Conservation (phyloP, 2,113 vertebrate genomes). For the Patagioenas fasciata region DNA sequence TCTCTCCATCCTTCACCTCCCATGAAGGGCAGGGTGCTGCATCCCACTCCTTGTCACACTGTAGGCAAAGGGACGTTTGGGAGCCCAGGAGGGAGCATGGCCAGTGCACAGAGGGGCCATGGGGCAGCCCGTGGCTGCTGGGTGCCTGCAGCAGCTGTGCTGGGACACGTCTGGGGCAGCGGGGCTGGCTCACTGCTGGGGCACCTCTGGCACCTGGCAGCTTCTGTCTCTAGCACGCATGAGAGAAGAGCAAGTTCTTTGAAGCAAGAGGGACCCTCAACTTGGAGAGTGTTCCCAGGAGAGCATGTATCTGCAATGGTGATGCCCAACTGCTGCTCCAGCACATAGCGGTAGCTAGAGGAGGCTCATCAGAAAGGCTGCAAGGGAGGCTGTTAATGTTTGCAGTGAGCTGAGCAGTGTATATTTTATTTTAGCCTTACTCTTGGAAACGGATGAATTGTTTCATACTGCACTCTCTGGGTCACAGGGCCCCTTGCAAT, state of each 20-base stretch:
- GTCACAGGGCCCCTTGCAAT: neutral
- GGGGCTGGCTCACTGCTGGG: neutral
- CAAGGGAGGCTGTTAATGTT: neutral
- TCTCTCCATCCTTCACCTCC: neutral
- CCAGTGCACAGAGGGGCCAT: rapidly evolving
- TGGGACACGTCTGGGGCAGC: neutral
- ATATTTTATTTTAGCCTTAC: neutral
- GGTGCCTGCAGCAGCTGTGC: neutral
- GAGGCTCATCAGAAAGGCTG: neutral
- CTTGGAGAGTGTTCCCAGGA: rapidly evolving
- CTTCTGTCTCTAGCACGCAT: neutral
- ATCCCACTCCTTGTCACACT: neutral
- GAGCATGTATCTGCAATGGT: neutral
- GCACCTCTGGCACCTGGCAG: neutral
- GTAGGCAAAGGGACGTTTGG: neutral
- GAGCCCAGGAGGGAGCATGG: rapidly evolving
- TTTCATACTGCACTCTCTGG: neutral
- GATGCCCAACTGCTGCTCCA: neutral
- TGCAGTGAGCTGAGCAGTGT: neutral
- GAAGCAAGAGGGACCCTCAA: neutral
- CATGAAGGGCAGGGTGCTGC: neutral
- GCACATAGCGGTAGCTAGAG: neutral
- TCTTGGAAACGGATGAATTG: neutral
- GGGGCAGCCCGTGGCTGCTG: neutral
- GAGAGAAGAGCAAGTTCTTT: neutral